Conservation (phyloP, 2,888 invertebrate species). For the Torymus tubicola region DNA sequence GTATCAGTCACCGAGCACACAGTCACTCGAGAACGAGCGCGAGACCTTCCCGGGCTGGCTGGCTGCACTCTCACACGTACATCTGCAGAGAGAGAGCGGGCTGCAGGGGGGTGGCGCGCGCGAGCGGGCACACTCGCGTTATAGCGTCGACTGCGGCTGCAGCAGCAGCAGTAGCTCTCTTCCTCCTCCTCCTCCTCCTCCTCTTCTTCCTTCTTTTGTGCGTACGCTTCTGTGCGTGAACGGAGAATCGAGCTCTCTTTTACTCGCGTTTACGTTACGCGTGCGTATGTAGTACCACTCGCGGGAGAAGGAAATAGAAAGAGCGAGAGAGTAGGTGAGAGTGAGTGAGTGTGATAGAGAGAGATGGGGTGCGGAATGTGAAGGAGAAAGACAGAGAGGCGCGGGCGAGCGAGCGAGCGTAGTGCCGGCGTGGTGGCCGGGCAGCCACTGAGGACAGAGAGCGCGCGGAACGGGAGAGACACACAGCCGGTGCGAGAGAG, state of each 20-base stretch:
- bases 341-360: no score
- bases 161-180: no score
- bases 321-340: no score
- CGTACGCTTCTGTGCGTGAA: neutral
- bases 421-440: slow-evolving; percentile 75
- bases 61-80: no score
- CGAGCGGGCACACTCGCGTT: neutral
- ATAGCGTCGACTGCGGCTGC: slow-evolving; percentile 6
- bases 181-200: neutral
- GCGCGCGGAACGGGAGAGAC: slow-evolving; percentile 45
- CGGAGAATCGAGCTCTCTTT: no score
- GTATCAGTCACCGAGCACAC: no score
- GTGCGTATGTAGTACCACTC: no score
- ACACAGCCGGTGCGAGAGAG: slow-evolving; percentile 54
- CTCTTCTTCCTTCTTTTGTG: neutral
- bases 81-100: neutral
- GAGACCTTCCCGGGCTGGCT: no score
- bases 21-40: no score
- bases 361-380: neutral
- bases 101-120: neutral
- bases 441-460: slow-evolving; percentile 69
- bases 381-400: neutral
- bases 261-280: no score
- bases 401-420: slow-evolving; percentile 50
- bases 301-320: no score